Evolutionary conservation across 2,797 vertebrate species (phyloP).

Genomic region (Lophius americanus): DNA sequence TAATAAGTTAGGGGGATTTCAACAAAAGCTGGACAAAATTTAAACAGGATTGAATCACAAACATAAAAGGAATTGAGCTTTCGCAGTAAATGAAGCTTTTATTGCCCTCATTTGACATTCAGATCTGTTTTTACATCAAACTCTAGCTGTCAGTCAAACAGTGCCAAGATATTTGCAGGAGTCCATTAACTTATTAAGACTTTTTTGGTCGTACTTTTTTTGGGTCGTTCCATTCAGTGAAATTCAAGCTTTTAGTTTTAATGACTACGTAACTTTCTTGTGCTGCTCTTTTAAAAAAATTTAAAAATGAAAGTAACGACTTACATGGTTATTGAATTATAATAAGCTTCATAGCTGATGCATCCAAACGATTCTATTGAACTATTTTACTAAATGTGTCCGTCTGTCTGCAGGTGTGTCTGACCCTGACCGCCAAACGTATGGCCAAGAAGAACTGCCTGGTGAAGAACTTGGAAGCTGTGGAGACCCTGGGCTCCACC

Average conservation of each 20-base stretch:
- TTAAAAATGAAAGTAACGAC: no score
- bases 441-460: constrained; percentile 94
- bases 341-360: not conserved
- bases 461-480: constrained; percentile 93
- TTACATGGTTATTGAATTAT: no score
- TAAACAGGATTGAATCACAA: no score
- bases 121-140: no score
- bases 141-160: no score
- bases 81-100: no score
- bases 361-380: not conserved
- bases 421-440: constrained; percentile 92
- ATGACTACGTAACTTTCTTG: not conserved
- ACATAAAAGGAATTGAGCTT: no score
- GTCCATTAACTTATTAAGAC: not conserved
- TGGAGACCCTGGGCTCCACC: constrained; percentile 93
- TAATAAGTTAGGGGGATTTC: no score
- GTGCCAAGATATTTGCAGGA: no score
- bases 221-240: not conserved
- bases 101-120: no score
- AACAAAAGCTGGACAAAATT: no score
- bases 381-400: not conserved
- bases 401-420: constrained; percentile 83
- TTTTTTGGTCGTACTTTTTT: not conserved
- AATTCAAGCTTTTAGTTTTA: not conserved
- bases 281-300: not conserved